These are phyloP conservation scores for Cotesia typhae DNA, from an alignment of 1,140 invertebrate genomes.

Conservation along the genomic window DNA sequence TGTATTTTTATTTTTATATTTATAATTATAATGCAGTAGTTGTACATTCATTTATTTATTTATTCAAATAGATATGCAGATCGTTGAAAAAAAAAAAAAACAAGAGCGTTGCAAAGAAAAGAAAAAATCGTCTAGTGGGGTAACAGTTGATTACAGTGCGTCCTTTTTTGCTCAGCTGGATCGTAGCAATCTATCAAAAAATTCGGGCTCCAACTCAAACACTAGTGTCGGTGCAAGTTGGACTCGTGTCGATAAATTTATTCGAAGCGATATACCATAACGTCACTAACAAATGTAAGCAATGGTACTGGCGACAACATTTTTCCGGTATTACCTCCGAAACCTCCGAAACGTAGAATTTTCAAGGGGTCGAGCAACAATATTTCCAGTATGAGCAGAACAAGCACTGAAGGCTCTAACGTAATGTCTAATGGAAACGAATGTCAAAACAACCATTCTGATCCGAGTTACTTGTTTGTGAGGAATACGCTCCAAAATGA, in stretches of 20 bases:
- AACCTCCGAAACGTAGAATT: slow-evolving; percentile 81
- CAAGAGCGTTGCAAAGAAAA: slow-evolving; percentile 87
- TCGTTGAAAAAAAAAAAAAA: slow-evolving; percentile 86
- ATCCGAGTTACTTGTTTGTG: slow-evolving; percentile 68
- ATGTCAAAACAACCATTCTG: slow-evolving; percentile 66
- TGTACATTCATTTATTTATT: slow-evolving; percentile 37
- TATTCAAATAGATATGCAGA: slow-evolving; percentile 73
- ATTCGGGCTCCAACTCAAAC: slow-evolving; percentile 51
- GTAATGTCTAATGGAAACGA: slow-evolving; percentile 56
- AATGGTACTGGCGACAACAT: slow-evolving; percentile 58
- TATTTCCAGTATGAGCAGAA: slow-evolving; percentile 63
- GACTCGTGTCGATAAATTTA: slow-evolving; percentile 69
- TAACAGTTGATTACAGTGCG: slow-evolving; percentile 89
- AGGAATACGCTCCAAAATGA: slow-evolving; percentile 79
- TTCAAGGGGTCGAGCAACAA: slow-evolving; percentile 76
- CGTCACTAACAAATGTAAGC: slow-evolving; percentile 72
- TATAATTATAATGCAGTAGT: not conserved
- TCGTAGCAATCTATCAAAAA: slow-evolving; percentile 64
- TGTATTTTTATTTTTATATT: slow-evolving; percentile 60
- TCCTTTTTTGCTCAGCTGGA: slow-evolving; percentile 84
- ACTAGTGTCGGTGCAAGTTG: slow-evolving; percentile 50
- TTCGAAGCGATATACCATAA: slow-evolving; percentile 78
- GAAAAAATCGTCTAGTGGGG: slow-evolving; percentile 86
- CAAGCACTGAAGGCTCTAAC: slow-evolving; percentile 49
- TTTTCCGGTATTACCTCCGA: slow-evolving; percentile 78